phyloP scores from a whole-genome alignment of 2,888 invertebrate species.

The Polydrusus tereticollis region DNA sequence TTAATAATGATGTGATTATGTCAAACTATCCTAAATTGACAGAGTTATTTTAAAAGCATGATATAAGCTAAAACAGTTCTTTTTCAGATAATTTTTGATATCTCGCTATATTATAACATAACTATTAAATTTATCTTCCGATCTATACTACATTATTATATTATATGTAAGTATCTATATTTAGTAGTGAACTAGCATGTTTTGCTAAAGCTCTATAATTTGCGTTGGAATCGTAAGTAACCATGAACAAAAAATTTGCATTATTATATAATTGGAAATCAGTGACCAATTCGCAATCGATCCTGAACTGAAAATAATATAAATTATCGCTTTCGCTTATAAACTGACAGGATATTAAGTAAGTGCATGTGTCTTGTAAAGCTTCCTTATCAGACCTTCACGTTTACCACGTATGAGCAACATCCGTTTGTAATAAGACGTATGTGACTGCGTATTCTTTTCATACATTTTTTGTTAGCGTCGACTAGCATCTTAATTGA shows the following conservation, averaged over 20 bases:
- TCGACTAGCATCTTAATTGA: slow-evolving; percentile 36
- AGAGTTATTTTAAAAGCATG: too few species aligned
- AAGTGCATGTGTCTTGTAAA: slow-evolving; percentile 27
- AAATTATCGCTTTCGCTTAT: slow-evolving; percentile 25
- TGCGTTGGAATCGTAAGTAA: neutral
- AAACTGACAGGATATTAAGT: slow-evolving; percentile 32
- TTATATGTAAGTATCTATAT: too few species aligned
- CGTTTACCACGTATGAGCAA: slow-evolving; percentile 29
- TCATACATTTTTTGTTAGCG: slow-evolving; percentile 23
- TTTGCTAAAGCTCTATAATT: too few species aligned
- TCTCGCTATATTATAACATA: too few species aligned
- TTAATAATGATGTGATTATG: too few species aligned
- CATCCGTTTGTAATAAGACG: slow-evolving; percentile 43
- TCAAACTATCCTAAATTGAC: too few species aligned
- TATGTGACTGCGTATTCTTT: slow-evolving; percentile 36
- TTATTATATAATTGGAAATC: neutral
- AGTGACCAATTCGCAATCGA: neutral
- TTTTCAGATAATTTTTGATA: too few species aligned
- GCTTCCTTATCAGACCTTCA: slow-evolving; percentile 22
- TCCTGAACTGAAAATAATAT: slow-evolving; percentile 6
- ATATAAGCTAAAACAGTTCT: too few species aligned
- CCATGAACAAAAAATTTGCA: neutral
- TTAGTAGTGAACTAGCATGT: too few species aligned
- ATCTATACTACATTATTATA: too few species aligned
- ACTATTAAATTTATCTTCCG: too few species aligned